phyloP scores from a whole-genome alignment of 64 coral and sea anemone genomes.

The Porites lutea region DNA sequence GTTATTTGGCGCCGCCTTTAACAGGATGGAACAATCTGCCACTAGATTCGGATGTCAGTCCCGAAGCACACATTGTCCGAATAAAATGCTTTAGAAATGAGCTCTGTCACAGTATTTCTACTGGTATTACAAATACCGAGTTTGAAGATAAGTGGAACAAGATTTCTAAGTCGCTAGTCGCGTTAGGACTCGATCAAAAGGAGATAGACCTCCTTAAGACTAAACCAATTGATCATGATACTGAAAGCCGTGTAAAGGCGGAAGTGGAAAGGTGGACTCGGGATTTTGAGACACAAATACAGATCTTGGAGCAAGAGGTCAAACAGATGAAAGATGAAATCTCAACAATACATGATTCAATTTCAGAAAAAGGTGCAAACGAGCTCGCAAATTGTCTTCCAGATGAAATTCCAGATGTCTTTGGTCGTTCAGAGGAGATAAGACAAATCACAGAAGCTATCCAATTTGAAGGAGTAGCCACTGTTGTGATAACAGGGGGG shows the following conservation, averaged over 20 bases:
- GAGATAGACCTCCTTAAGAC: constrained; percentile 55
- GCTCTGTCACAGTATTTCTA: constrained; percentile 38
- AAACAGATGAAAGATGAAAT: neutral
- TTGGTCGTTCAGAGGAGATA: constrained; percentile 48
- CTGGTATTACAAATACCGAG: constrained; percentile 3
- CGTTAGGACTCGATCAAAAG: constrained; percentile 31
- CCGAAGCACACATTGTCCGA: constrained; percentile 48
- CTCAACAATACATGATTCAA: neutral
- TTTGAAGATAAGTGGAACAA: constrained; percentile 59
- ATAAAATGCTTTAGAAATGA: constrained; percentile 60
- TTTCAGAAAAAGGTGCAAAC: neutral
- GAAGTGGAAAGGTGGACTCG: neutral
- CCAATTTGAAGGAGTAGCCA: neutral
- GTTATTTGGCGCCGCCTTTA: constrained; percentile 13
- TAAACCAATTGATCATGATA: constrained; percentile 10
- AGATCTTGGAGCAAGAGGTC: neutral
- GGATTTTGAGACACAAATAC: constrained; percentile 1
- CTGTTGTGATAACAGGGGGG: constrained; percentile 54
- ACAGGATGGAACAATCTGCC: constrained; percentile 57
- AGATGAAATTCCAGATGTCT: constrained; percentile 5
- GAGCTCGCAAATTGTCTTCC: constrained; percentile 23
- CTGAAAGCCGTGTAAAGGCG: neutral
- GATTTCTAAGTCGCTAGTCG: constrained; percentile 29
- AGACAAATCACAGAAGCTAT: neutral
- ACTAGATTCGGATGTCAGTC: neutral